A percentile compares a stretch with the other conserved stretches of the same genome.
These are phyloP conservation scores for Forbesichthys agassizii DNA, from an alignment of 2,113 vertebrate species.

Conservation along the genomic window DNA sequence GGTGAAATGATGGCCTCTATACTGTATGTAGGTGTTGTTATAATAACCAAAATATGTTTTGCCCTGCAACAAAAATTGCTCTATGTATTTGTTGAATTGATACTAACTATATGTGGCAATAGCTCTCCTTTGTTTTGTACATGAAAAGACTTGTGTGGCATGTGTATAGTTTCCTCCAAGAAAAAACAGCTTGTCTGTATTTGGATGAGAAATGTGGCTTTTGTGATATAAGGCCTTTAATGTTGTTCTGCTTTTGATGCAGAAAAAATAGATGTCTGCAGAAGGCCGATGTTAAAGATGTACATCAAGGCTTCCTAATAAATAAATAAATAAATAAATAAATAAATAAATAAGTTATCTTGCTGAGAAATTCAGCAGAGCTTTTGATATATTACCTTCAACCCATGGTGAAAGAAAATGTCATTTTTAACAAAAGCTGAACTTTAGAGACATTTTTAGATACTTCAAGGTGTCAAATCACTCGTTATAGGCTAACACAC, in stretches of 20 bases:
- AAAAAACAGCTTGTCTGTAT: too few relatives aligned
- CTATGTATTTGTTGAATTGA: constrained; percentile 4
- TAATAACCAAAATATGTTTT: constrained; percentile 27
- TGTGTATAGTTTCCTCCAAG: too few relatives aligned
- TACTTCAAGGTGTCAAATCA: constrained; percentile 24
- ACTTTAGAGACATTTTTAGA: constrained; percentile 37
- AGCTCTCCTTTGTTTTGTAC: too few relatives aligned
- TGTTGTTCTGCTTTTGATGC: too few relatives aligned
- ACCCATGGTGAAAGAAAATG: constrained; percentile 21
- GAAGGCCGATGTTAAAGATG: too few relatives aligned
- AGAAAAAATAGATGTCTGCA: background rate
- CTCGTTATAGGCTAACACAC: background rate
- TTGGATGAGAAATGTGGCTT: too few relatives aligned
- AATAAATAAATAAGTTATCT: background rate
- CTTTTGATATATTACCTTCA: constrained; percentile 7
- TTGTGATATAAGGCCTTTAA: too few relatives aligned
- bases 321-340: background rate
- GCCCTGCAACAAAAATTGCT: background rate
- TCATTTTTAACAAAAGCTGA: constrained; percentile 15
- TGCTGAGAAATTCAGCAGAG: background rate
- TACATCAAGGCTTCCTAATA: too few relatives aligned
- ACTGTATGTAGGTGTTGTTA: background rate
- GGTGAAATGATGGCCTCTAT: background rate
- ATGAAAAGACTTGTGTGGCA: too few relatives aligned
- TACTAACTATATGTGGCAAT: too few relatives aligned